phyloP scores from a whole-genome alignment of 53 echinoderm and acorn worm species.

The Apostichopus leukothele region DNA sequence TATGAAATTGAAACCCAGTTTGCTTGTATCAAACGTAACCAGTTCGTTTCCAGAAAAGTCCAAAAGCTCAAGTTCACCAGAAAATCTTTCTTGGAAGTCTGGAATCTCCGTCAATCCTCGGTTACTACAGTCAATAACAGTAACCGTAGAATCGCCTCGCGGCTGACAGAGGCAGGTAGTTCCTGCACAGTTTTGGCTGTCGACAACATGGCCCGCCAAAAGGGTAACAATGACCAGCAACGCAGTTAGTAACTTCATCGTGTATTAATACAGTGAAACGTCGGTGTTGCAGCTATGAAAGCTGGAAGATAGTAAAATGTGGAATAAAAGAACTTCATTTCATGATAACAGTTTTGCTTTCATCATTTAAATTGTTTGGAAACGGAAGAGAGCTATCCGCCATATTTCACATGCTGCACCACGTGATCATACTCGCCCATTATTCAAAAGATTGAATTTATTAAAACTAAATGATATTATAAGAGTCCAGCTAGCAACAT shows the following conservation, averaged over 20 bases:
- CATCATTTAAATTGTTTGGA: no score
- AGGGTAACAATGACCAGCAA: not conserved
- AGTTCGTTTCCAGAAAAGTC: slow-evolving; percentile 30
- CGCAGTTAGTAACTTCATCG: not conserved
- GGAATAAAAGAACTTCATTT: no score
- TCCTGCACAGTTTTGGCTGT: not conserved
- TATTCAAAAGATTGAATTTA: no score
- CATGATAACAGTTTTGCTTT: no score
- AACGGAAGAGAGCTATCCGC: no score
- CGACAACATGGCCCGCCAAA: not conserved
- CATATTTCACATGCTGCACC: no score
- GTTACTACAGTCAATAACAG: slow-evolving; percentile 11
- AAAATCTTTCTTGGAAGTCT: not conserved
- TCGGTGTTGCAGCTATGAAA: no score
- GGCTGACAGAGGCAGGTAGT: not conserved
- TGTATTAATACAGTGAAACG: not conserved
- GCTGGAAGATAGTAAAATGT: no score
- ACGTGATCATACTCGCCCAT: no score
- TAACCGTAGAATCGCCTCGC: not conserved
- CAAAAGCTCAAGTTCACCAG: not conserved
- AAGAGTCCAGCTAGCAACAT: no score
- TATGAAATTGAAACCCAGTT: not conserved
- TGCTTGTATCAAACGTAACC: slow-evolving; percentile 3
- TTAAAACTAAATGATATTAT: no score
- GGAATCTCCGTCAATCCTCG: slow-evolving; percentile 30